Evolutionary conservation across 1,140 invertebrate genomes (phyloP).

Genomic region (Camponotus vicinus): DNA sequence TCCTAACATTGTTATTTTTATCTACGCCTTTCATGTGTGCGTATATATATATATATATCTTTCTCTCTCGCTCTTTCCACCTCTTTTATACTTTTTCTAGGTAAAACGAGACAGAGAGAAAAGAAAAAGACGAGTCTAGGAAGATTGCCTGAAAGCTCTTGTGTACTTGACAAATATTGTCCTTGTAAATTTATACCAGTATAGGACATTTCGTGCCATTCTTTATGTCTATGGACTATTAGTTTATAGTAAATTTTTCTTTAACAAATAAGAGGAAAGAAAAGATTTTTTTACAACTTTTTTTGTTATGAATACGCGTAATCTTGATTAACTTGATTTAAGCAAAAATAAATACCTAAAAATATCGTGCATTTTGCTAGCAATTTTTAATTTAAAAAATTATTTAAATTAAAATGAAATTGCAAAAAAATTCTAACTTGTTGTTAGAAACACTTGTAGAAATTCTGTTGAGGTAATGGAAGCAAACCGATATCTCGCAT

Average conservation of each 20-base stretch:
- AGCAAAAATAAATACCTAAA: not conserved
- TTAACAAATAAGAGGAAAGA: not conserved
- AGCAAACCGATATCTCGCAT: not conserved
- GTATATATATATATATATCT: too few relatives aligned
- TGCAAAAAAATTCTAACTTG: not conserved
- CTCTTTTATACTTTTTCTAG: not conserved
- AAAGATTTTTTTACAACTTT: not conserved
- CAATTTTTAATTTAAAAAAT: not conserved
- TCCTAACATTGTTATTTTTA: not conserved
- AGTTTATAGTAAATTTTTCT: slow-evolving; percentile 5
- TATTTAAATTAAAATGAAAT: not conserved
- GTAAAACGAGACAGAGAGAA: not conserved
- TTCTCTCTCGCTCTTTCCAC: too few relatives aligned
- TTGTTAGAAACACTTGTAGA: not conserved
- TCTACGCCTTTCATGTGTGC: too few relatives aligned
- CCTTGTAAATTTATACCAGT: slow-evolving; percentile 22
- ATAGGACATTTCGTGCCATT: not conserved
- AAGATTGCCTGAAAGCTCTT: slow-evolving; percentile 23
- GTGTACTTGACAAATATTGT: slow-evolving; percentile 43
- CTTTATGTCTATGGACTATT: not conserved
- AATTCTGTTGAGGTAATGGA: not conserved
- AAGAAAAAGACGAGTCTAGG: not conserved
- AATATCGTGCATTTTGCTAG: not conserved
- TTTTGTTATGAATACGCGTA: not conserved
- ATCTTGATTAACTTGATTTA: not conserved